Base-by-base conservation (phyloP, 2,888 invertebrate species). In the Lymantria monacha region DNA sequence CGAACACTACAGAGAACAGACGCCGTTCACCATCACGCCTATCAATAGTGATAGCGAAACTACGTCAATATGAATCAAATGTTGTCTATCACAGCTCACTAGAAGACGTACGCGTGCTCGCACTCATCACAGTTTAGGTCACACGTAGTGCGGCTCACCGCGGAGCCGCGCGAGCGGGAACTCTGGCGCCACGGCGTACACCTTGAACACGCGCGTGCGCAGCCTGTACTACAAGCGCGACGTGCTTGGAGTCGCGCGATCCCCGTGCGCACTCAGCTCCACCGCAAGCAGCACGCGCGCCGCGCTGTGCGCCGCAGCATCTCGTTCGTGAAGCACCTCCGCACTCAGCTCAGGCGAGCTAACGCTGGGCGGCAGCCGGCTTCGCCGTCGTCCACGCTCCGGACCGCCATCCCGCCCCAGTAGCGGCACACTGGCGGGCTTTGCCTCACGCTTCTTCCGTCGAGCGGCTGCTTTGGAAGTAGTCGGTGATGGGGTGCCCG, bases 61-160 rank as follows among this genome's bases (percentile, higher is more conserved):
- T 71, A 74, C 72, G 70, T 74, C 77, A 79, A 79, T 76, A 77
- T 69, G 85, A 80, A 85, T 86, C 80, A 84, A 78, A 82, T 82
- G 78, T 85, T 88, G 81, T 80, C 85, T 89, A 88, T 88, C 89
- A 90, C 90, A 91, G 87, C 85, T 87, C 74, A 87, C 83, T 76
- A 79, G 75, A 77, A 80, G 83, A 79, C 74, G 50, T 22, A 42
- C 40, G 9, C 51, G 62, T 53, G 52, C 48, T 55, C 61, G 70
- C 61, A 67, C 41, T 41, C 41, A 12, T 12, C 12, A 38, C 12
- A 38, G 38, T 38, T 12, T n/a, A 38, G 8, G 41, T 60, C 66
- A 60, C 42, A 48, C 49, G 49, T 44, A 51, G 54, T 9, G 55
- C 22, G 22, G 22, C 55, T 48, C 55, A 30, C 10, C 22, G 22